A percentile compares a stretch with the other conserved stretches of the same genome.
phyloP scores from a whole-genome alignment of 2,888 invertebrate genomes.

The Aplocera efformata region DNA sequence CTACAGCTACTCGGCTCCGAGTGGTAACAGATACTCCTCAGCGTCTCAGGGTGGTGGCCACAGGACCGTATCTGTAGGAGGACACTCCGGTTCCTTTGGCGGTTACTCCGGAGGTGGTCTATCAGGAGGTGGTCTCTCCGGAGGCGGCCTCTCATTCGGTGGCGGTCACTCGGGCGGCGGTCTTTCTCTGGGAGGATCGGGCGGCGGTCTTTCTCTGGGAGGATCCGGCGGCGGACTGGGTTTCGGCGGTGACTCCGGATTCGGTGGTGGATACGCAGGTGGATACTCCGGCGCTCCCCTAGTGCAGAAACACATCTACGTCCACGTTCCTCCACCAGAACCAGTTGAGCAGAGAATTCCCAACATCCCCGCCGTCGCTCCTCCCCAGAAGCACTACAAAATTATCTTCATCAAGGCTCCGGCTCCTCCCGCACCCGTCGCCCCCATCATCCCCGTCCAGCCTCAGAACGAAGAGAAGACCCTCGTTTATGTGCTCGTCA shows the following conservation, averaged over 20 bases:
- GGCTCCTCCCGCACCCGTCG: conserved; percentile 89
- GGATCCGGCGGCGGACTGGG: conserved; percentile 44
- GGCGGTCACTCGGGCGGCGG: conserved; percentile 42
- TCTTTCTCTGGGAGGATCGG: conserved; percentile 47
- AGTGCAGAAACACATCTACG: conserved; percentile 93
- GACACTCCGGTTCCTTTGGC: conserved; percentile 36
- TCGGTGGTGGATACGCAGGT: conserved; percentile 64
- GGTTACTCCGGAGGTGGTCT: conserved; percentile 42
- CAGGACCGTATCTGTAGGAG: conserved; percentile 18
- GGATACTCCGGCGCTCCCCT: conserved; percentile 80
- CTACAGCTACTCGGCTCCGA: conserved; percentile 70
- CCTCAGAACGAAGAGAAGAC: conserved; percentile 94
- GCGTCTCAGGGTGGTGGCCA: conserved; percentile 49
- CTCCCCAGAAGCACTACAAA: conserved; percentile 93
- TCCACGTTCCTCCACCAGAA: conserved; percentile 94
- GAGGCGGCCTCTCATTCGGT: conserved; percentile 44
- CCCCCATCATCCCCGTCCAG: conserved; percentile 89
- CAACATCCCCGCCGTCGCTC: conserved; percentile 83
- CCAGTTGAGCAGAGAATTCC: conserved; percentile 85
- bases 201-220: conserved; percentile 46
- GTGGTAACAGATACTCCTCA: conserved; percentile 41
- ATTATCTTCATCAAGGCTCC: conserved; percentile 96
- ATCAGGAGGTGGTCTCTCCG: conserved; percentile 45
- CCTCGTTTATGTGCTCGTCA: conserved; percentile 92
- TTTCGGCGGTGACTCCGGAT: conserved; percentile 58